Evolutionary conservation across 2,797 vertebrate species (phyloP), one percentile per base, ranked within the genome.

Genomic region (Rousettus madagascariensis): DNA sequence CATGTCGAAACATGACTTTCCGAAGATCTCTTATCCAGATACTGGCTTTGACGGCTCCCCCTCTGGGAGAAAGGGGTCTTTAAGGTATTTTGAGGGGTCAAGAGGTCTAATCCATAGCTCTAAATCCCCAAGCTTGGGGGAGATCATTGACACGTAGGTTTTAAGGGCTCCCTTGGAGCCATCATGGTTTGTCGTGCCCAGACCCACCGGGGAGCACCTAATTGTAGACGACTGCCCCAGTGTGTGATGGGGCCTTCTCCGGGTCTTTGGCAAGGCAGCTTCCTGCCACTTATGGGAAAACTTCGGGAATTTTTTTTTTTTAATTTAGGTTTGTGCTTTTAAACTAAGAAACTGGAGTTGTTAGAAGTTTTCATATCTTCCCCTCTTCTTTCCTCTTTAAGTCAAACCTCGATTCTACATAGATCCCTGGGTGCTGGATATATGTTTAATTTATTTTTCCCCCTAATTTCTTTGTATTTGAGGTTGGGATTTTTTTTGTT

Each of bases 31-130:
- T 92, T 71, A 85, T 38, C 72, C 46, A 33, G 63, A 61, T 41
- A 3, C 55, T n/a, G 38, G 24, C 36, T 74, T 33, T 41, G 38
- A 65, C 19, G 41, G 22, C 4, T 51, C 72, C 63, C 96, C 95
- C 80, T 83, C 10, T 17, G 71, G 93, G 94, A 94, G 69, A 6
- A 79, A 49, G 71, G 95, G 63, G 53, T 92, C 96, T 97, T 93
- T 71, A 85, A 83, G 69, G 61, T 94, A 89, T 92, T 92, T 69
- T 63, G 85, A 94, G 78, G 33, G 46, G 85, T 95, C 43, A 94
- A 77, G 71, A 94, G 90, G 77, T 96, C 88, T 95, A 80, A 85
- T 63, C 84, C 72, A 88, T 96, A 92, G 83, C 92, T 92, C 65
- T 84, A 90, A 95, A 93, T 89, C 91, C 94, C 63, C 4, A 0